Evolutionary conservation across 2,888 invertebrate genomes (phyloP).

Genomic region (Mechanitis messenoides): DNA sequence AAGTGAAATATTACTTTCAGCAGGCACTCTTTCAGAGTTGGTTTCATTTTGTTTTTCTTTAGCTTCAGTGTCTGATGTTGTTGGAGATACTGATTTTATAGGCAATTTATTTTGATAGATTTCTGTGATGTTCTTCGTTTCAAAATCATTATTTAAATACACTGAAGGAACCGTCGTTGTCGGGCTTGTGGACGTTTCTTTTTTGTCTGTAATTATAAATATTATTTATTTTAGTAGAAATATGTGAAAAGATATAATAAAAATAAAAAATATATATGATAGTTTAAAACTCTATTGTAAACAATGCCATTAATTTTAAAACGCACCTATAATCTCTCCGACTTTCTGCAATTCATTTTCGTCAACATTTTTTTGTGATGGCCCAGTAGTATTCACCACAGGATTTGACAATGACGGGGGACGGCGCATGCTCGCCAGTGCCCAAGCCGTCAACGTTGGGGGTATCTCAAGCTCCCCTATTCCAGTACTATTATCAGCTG

Average conservation of each 20-base stretch:
- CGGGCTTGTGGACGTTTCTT: conserved; percentile 41
- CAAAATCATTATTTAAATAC: conserved; percentile 49
- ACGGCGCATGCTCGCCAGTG: conserved; percentile 65
- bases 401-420: conserved; percentile 49
- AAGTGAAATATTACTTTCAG: conserved; percentile 56
- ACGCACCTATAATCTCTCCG: conserved; percentile 58
- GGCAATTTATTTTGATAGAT: conserved; percentile 51
- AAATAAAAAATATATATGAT: not conserved
- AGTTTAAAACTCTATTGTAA: not conserved
- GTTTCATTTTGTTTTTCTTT: conserved; percentile 41
- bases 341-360: conserved; percentile 70
- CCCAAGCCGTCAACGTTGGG: conserved; percentile 72
- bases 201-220: conserved; percentile 54
- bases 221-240: conserved; percentile 3
- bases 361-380: conserved; percentile 49
- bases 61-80: conserved; percentile 36
- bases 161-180: conserved; percentile 40
- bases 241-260: not conserved
- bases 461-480: conserved; percentile 64
- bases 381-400: conserved; percentile 41
- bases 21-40: conserved; percentile 52
- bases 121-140: conserved; percentile 51
- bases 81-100: conserved; percentile 46
- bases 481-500: conserved; percentile 44
- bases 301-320: conserved; percentile 7